Conservation (phyloP, 2,888 invertebrate genomes). For the Lysandra bellargus region DNA sequence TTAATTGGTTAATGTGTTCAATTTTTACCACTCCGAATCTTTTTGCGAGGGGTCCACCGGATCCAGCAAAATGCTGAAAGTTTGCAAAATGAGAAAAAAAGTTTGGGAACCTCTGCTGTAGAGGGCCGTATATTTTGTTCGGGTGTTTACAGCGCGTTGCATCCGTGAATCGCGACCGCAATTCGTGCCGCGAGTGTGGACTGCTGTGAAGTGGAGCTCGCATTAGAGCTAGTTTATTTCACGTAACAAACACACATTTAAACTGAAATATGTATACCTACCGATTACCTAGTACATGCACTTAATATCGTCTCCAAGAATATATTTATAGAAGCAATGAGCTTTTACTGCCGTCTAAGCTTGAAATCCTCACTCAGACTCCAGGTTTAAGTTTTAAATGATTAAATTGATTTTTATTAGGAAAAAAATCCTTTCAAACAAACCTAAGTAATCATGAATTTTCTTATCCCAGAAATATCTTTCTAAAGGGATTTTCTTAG, state of each 20-base stretch:
- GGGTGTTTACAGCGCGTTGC: no score
- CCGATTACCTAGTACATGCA: not conserved
- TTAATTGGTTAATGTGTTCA: no score
- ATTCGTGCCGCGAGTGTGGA: no score
- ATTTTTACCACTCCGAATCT: no score
- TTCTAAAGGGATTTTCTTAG: not conserved
- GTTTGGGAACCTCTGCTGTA: no score
- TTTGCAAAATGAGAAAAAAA: no score
- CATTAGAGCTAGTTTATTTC: not conserved
- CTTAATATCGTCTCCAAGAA: not conserved
- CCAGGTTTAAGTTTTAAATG: slow-evolving; percentile 6
- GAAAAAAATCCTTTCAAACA: slow-evolving; percentile 2
- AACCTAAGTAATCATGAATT: slow-evolving; percentile 9
- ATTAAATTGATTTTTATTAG: not conserved
- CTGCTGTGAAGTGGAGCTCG: no score
- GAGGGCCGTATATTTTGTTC: no score
- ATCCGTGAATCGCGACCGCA: no score
- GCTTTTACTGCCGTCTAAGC: slow-evolving; percentile 7
- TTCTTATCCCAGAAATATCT: not conserved
- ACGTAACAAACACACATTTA: not conserved
- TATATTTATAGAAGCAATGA: not conserved
- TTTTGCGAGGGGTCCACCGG: no score
- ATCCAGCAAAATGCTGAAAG: no score
- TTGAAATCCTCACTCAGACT: not conserved
- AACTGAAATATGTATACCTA: not conserved